Evolutionary conservation across 2,113 vertebrate genomes (phyloP), one percentile per base, ranked within the genome.

Genomic region (Gymnogyps californianus): DNA sequence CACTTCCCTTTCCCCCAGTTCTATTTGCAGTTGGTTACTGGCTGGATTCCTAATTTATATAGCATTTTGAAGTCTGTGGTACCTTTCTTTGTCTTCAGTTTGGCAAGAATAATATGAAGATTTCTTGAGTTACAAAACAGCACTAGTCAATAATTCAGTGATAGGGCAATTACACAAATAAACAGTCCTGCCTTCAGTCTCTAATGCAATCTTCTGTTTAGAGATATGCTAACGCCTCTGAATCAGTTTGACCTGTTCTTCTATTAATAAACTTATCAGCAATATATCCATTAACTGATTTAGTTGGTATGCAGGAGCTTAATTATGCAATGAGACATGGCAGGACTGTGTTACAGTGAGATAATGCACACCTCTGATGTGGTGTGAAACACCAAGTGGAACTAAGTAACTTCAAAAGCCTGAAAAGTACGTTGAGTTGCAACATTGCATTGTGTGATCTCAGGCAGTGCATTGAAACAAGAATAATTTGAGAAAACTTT

Each of bases 261-360:
- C 79, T 90, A 44, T 93, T 90, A 95, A 93, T 90, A 96, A 96
- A 80, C 66, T 92, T 88, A 92, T 72, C 83, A 81, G 58, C 42
- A 44, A 80, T 83, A 80, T 46, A 85, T 67, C 62, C 52, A 84
- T 85, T 90, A 77, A 52, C 76, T 70, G 66, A 86, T 93, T 83
- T 89, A 69, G 34, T 69, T 90, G 44, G 31, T 49, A 58, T 86
- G 54, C 47, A 69, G 66, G 54, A 95, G 8, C 69, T 90, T 79
- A 88, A 77, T 88, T 90, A 80, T 55, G 31, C 79, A 76, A 87
- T 0, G 9, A 93, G 44, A 40, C 40, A 47, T 25, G 49, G 47
- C 28, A 93, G 22, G 58, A 57, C 40, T 15, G 1, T 71, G 65
- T 92, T 93, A 79, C 11, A 31, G 40, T 58, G 71, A 90, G 78